A percentile compares a stretch with the other conserved stretches of the same genome.
Evolutionary conservation across 2,113 vertebrate genomes (phyloP).

Genomic region (Micronycteris hirsuta): DNA sequence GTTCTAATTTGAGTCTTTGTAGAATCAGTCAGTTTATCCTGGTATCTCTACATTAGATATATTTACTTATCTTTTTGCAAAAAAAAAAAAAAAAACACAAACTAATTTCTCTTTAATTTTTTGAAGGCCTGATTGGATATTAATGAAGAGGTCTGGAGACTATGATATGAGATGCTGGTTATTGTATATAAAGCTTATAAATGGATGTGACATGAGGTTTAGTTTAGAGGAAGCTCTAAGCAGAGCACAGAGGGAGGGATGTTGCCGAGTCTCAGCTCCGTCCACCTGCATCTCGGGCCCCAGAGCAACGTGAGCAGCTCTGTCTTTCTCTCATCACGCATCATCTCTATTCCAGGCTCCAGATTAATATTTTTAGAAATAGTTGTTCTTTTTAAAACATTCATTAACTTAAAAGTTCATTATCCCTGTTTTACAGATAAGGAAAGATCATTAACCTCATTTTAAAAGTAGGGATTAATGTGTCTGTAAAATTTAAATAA

Average conservation of each 20-base stretch:
- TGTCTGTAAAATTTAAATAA: not conserved
- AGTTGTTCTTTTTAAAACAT: not conserved
- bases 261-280: not conserved
- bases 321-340: not conserved
- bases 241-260: not conserved
- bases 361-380: not conserved
- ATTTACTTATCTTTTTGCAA: not conserved
- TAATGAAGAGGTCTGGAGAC: not conserved
- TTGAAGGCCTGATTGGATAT: not conserved
- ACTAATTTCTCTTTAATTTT: not conserved
- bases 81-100: not conserved
- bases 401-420: not conserved
- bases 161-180: not conserved
- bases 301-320: not conserved
- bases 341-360: not conserved
- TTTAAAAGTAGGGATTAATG: not conserved
- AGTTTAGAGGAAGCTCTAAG: not conserved
- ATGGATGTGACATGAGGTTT: not conserved
- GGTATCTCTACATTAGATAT: not conserved
- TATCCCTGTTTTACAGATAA: not conserved
- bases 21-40: not conserved
- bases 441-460: not conserved
- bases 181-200: not conserved
- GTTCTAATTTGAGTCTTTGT: not conserved
- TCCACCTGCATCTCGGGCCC: not conserved